Evolutionary conservation across 2,888 invertebrate genomes (phyloP).

Genomic region (Lapara coniferarum): DNA sequence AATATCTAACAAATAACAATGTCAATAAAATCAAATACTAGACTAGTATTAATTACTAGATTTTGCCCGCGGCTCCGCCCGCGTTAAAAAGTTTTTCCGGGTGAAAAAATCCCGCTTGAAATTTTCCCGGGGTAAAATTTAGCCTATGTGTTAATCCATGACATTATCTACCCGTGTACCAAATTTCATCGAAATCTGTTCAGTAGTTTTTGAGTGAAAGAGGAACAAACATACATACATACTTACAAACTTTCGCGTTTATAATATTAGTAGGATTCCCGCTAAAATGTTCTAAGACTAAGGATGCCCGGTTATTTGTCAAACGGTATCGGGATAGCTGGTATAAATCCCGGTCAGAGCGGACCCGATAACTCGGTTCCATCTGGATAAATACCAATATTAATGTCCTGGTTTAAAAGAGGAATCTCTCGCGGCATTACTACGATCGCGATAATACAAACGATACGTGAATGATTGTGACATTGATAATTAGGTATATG

Average conservation of each 20-base stretch:
- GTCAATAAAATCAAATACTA: neutral
- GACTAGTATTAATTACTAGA: conserved; percentile 7
- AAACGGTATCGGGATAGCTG: conserved; percentile 21
- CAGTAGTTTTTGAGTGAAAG: too few relatives aligned
- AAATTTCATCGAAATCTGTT: too few relatives aligned
- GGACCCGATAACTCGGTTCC: conserved; percentile 16
- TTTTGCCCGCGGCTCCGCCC: too few relatives aligned
- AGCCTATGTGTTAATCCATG: too few relatives aligned
- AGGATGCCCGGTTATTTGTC: conserved; percentile 18
- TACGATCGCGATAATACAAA: conserved; percentile 7
- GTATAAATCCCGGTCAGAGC: conserved; percentile 13
- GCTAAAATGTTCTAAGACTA: conserved; percentile 10
- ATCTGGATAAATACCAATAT: conserved; percentile 20
- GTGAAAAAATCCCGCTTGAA: too few relatives aligned
- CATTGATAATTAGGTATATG: neutral
- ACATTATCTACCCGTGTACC: too few relatives aligned
- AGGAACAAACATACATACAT: too few relatives aligned
- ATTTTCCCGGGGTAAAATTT: too few relatives aligned
- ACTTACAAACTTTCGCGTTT: too few relatives aligned
- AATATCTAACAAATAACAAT: neutral
- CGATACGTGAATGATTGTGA: neutral
- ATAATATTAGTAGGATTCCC: too few relatives aligned
- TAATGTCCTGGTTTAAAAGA: conserved; percentile 12
- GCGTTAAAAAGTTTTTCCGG: too few relatives aligned
- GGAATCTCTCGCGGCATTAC: conserved; percentile 8